phyloP scores from a whole-genome alignment of 1,140 invertebrate species.

The Drosophila nigromelanica region DNA sequence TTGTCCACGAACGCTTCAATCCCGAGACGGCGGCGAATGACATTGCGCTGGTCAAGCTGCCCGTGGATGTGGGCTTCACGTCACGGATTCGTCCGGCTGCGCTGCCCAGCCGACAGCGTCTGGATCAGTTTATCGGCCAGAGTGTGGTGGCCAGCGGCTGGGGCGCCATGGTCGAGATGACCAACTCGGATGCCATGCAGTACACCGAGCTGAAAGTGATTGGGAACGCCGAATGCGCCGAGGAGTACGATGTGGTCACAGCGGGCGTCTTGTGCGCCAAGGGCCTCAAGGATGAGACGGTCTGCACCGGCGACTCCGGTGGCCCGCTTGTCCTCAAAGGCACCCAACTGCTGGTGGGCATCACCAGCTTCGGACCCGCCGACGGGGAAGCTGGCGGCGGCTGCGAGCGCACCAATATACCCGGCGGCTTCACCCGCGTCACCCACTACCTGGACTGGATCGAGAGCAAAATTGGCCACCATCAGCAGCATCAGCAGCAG shows the following conservation, averaged over 20 bases:
- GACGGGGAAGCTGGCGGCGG: slow-evolving; percentile 64
- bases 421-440: slow-evolving; percentile 77
- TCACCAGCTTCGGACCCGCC: slow-evolving; percentile 79
- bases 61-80: slow-evolving; percentile 62
- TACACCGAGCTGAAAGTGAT: slow-evolving; percentile 80
- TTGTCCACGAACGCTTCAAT: slow-evolving; percentile 73
- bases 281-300: slow-evolving; percentile 74
- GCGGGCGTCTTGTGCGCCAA: slow-evolving; percentile 76
- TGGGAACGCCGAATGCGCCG: slow-evolving; percentile 69
- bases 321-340: slow-evolving; percentile 75
- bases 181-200: slow-evolving; percentile 75
- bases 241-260: slow-evolving; percentile 78
- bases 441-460: slow-evolving; percentile 81
- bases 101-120: slow-evolving; percentile 49
- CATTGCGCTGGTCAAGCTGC: slow-evolving; percentile 78
- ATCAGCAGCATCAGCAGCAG: slow-evolving; percentile 31
- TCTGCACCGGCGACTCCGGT: slow-evolving; percentile 79
- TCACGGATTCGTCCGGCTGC: slow-evolving; percentile 66
- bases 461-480: slow-evolving; percentile 68
- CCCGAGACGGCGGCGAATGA: slow-evolving; percentile 77
- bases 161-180: slow-evolving; percentile 73
- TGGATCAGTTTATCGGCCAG: slow-evolving; percentile 65
- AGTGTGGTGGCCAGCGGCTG: slow-evolving; percentile 80
- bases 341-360: slow-evolving; percentile 74
- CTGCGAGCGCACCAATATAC: slow-evolving; percentile 72